Conservation (phyloP, 2,113 vertebrate species). For the Rousettus leschenaultii region DNA sequence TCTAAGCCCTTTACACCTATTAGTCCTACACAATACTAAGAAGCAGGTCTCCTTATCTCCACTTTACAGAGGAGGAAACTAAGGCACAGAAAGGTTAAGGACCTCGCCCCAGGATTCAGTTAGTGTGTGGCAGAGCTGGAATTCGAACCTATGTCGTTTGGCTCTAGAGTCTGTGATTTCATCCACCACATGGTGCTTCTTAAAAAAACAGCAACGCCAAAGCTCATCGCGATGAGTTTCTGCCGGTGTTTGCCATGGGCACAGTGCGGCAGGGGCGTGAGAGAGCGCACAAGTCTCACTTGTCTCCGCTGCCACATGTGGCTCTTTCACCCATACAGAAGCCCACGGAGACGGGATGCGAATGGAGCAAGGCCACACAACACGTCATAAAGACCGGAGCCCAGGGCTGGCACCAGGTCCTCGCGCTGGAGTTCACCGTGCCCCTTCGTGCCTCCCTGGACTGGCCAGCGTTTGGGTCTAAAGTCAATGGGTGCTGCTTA, state of each 20-base stretch:
- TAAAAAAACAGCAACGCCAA: neutral
- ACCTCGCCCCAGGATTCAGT: neutral
- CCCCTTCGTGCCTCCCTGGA: neutral
- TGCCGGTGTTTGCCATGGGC: accelerated
- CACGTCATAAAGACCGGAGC: accelerated
- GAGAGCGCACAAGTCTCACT: accelerated
- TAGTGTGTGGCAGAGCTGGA: neutral
- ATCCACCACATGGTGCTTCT: neutral
- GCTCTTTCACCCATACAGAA: neutral
- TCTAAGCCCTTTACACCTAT: neutral
- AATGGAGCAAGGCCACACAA: accelerated
- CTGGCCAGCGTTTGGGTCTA: neutral
- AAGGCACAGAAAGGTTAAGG: neutral
- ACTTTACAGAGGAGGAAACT: neutral
- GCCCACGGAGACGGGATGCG: neutral
- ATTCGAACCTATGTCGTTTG: neutral
- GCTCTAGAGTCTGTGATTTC: neutral
- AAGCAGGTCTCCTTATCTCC: neutral
- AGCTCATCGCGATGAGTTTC: neutral
- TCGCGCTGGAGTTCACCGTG: neutral
- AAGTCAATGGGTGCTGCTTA: neutral
- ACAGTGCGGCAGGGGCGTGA: accelerated
- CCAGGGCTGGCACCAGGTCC: neutral
- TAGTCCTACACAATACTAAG: accelerated
- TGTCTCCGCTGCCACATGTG: neutral